phyloP scores from a whole-genome alignment of 2,113 vertebrate genomes.

The Brachionichthys hirsutus region DNA sequence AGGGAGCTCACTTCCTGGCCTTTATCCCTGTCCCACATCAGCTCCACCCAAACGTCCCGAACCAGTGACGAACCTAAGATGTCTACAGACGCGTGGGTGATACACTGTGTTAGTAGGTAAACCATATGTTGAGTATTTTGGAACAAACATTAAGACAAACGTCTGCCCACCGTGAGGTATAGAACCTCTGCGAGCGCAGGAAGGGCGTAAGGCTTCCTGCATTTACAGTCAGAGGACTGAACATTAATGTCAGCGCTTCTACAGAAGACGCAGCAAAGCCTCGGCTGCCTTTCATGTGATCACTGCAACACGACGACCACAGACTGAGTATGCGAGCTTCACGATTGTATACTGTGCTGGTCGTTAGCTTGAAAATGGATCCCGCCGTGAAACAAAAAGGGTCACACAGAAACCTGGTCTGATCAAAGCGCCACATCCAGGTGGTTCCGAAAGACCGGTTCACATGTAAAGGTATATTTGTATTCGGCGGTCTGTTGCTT shows the following conservation, averaged over 20 bases:
- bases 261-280: constrained; percentile 27
- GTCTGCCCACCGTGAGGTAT: constrained; percentile 9
- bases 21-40: constrained; percentile 16
- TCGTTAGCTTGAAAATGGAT: constrained; percentile 6
- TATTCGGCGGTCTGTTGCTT: constrained; percentile 26
- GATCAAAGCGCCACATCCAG: neutral
- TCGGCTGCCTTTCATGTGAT: constrained; percentile 11
- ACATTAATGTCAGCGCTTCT: constrained; percentile 19
- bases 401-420: too few relatives aligned
- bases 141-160: constrained; percentile 10
- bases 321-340: neutral
- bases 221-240: constrained; percentile 20
- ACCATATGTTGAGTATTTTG: constrained; percentile 12
- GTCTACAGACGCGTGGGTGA: constrained; percentile 12
- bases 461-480: neutral
- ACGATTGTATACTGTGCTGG: constrained; percentile 2
- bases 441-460: constrained; percentile 8
- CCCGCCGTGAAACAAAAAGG: neutral
- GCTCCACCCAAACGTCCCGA: constrained; percentile 35
- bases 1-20: constrained; percentile 8
- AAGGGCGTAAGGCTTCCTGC: constrained; percentile 5
- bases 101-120: constrained; percentile 11
- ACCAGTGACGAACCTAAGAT: constrained; percentile 5
- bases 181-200: constrained; percentile 7
- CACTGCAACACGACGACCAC: constrained; percentile 5